phyloP scores from a whole-genome alignment of 1,140 invertebrate genomes.

The Oppia nitens region DNA sequence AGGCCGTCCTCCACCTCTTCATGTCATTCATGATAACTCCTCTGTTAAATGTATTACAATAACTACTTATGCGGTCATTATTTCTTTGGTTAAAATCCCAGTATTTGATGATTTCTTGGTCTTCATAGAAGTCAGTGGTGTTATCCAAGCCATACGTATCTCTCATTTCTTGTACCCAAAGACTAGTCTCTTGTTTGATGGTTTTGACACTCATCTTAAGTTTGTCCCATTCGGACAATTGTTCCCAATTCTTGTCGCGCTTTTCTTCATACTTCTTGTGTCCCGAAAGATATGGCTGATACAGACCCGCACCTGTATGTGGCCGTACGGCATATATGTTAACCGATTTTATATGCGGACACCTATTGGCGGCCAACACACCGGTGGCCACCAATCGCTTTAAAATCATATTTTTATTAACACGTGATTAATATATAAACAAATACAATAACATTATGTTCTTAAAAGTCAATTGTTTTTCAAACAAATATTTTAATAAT shows the following conservation, averaged over 20 bases:
- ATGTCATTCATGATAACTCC: slow-evolving; percentile 5
- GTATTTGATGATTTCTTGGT: slow-evolving; percentile 4
- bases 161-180: background rate
- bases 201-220: background rate
- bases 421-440: too few relatives aligned
- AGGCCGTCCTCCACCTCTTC: slow-evolving; percentile 8
- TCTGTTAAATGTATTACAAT: background rate
- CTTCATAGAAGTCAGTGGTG: background rate
- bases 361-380: too few relatives aligned
- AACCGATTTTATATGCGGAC: too few relatives aligned
- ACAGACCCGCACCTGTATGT: too few relatives aligned
- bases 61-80: slow-evolving; percentile 6
- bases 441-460: too few relatives aligned
- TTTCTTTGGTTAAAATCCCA: slow-evolving; percentile 14
- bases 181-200: background rate
- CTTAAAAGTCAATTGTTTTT: too few relatives aligned
- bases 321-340: too few relatives aligned
- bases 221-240: background rate
- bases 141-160: background rate
- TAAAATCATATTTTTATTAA: too few relatives aligned
- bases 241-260: background rate
- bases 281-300: background rate
- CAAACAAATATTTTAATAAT: too few relatives aligned
- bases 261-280: background rate
- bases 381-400: too few relatives aligned